phyloP scores from a whole-genome alignment of 1,140 invertebrate species.

The Asbolus verrucosus region DNA sequence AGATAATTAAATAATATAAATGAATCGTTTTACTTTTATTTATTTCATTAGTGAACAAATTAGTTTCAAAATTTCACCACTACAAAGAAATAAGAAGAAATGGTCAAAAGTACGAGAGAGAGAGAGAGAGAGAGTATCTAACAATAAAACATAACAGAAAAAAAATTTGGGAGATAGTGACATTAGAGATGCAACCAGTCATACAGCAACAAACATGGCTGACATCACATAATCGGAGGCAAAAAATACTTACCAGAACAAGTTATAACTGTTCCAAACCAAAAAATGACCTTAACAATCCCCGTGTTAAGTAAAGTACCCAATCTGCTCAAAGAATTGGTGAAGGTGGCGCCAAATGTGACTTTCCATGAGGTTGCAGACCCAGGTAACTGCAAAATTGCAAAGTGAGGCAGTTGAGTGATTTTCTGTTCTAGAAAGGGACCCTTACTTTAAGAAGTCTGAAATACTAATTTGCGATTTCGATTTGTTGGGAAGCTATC shows the following conservation, averaged over 20 bases:
- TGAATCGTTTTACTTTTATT: constrained; percentile 22
- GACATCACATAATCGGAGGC: too few species aligned
- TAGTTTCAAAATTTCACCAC: too few species aligned
- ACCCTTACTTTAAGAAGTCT: constrained; percentile 56
- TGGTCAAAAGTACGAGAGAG: too few species aligned
- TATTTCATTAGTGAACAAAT: too few species aligned
- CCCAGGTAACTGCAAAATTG: neutral
- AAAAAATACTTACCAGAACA: too few species aligned
- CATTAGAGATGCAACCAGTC: too few species aligned
- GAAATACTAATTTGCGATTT: constrained; percentile 67
- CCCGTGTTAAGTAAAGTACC: constrained; percentile 18
- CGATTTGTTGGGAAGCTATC: constrained; percentile 63
- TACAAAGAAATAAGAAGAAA: neutral
- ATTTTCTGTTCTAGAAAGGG: constrained; percentile 41
- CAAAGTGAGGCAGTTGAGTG: constrained; percentile 52
- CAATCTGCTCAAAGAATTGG: constrained; percentile 32
- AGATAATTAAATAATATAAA: constrained; percentile 61
- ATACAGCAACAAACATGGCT: too few species aligned
- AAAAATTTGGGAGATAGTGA: too few species aligned
- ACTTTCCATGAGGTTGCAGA: constrained; percentile 21
- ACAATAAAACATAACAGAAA: too few species aligned
- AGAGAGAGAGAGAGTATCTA: too few species aligned
- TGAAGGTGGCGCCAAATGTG: constrained; percentile 4
- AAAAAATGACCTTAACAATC: constrained; percentile 11
- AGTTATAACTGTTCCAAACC: too few species aligned